Conservation (phyloP, 2,113 vertebrate genomes). For the Odocoileus hemionus region DNA sequence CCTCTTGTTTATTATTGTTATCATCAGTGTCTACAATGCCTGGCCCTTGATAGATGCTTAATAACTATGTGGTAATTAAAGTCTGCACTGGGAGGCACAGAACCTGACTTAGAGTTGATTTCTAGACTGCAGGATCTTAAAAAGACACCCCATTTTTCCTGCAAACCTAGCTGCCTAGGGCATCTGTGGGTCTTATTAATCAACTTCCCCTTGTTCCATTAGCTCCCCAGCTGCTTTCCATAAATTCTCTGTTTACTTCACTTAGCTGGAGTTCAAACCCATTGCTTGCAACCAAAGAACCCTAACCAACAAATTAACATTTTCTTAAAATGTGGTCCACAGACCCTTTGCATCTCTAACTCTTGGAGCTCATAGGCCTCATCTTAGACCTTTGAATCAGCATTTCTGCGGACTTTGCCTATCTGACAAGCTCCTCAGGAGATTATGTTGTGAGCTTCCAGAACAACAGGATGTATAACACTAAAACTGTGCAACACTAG, state of each 20-base stretch:
- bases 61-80: background rate
- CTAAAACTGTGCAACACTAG: background rate
- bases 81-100: background rate
- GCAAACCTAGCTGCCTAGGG: background rate
- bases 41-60: background rate
- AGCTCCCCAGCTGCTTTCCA: background rate
- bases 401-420: background rate
- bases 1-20: background rate
- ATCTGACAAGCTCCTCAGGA: background rate
- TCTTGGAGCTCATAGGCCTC: background rate
- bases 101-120: background rate
- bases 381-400: background rate
- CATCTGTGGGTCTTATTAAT: background rate
- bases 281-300: background rate
- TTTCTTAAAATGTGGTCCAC: background rate
- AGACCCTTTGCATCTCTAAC: background rate
- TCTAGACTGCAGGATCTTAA: background rate
- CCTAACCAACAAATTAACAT: background rate
- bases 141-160: background rate
- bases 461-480: background rate
- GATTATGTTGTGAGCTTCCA: background rate
- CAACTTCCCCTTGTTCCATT: background rate
- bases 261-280: background rate
- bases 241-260: background rate
- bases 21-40: background rate